These are phyloP conservation scores for Neomorphus geoffroyi DNA, from an alignment of 2,797 vertebrate genomes.

Conservation along the genomic window DNA sequence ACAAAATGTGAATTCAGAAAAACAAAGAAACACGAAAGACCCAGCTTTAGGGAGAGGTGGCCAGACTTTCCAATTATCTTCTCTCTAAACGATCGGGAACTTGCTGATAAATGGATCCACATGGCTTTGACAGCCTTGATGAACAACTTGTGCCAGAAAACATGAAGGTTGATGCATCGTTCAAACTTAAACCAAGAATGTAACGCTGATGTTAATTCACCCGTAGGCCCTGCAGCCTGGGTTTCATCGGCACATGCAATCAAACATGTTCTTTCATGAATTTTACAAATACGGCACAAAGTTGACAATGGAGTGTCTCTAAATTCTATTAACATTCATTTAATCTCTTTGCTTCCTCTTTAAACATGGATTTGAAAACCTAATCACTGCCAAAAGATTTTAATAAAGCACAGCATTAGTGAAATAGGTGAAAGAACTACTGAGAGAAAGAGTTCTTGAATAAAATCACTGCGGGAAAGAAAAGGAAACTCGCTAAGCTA, in stretches of 20 bases:
- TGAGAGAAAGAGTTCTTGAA: neutral
- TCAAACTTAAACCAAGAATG: conserved; percentile 14
- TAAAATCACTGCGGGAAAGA: neutral
- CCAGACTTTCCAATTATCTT: neutral
- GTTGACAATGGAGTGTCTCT: conserved; percentile 54
- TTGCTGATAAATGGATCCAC: neutral
- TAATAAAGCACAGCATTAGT: conserved; percentile 49
- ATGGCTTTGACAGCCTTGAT: neutral
- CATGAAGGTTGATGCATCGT: neutral
- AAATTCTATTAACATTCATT: conserved; percentile 57
- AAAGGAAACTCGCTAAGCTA: neutral
- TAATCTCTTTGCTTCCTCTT: conserved; percentile 54
- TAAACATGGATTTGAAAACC: conserved; percentile 50
- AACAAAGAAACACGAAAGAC: neutral
- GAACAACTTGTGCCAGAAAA: neutral
- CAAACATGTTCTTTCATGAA: conserved; percentile 22
- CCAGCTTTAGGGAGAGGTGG: neutral
- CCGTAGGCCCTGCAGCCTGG: neutral
- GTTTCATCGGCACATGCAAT: conserved; percentile 41
- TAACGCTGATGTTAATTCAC: neutral
- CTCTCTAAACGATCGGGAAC: neutral
- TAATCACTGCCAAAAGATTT: conserved; percentile 41
- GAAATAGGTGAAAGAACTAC: conserved; percentile 23
- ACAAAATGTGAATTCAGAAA: neutral
- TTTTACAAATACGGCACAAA: conserved; percentile 49